Conservation (phyloP, 2,797 vertebrate genomes). For the Gastrophryne carolinensis region DNA sequence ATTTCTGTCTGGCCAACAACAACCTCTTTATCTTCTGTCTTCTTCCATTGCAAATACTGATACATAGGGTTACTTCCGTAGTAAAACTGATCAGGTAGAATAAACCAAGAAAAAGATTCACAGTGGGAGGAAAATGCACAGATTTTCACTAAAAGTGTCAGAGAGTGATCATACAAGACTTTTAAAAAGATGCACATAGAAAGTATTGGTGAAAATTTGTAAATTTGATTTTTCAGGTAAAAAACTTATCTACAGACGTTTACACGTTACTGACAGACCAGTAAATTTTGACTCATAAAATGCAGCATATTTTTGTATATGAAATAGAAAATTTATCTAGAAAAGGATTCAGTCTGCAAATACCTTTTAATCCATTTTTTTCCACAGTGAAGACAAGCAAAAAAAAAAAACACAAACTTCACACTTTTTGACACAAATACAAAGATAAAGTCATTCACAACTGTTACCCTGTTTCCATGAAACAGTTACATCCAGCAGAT, state of each 20-base stretch:
- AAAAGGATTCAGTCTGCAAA: slow-evolving; percentile 60
- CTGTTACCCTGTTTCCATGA: slow-evolving; percentile 12
- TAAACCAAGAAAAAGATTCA: slow-evolving; percentile 1
- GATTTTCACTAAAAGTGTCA: slow-evolving; percentile 25
- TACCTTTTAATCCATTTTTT: slow-evolving; percentile 40
- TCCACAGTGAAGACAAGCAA: not conserved
- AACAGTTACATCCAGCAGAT: not conserved
- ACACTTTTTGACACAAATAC: not conserved
- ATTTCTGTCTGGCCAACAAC: slow-evolving; percentile 13
- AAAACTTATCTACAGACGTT: slow-evolving; percentile 58
- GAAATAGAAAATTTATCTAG: slow-evolving; percentile 66
- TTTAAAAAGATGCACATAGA: slow-evolving; percentile 51
- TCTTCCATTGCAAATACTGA: slow-evolving; percentile 26
- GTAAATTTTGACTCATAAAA: slow-evolving; percentile 63
- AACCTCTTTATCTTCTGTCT: slow-evolving; percentile 11
- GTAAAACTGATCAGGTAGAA: slow-evolving; percentile 10
- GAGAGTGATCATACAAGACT: slow-evolving; percentile 39
- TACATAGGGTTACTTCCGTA: not conserved
- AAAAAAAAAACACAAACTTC: slow-evolving; percentile 16
- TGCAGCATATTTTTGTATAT: slow-evolving; percentile 59
- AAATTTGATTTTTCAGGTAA: slow-evolving; percentile 55
- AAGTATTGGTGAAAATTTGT: slow-evolving; percentile 56
- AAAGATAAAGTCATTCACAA: slow-evolving; percentile 13
- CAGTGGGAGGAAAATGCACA: slow-evolving; percentile 39
- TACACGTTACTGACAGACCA: slow-evolving; percentile 53